Base-by-base conservation (phyloP, 2,113 vertebrate genomes). In the Oncorhynchus mykiss region DNA sequence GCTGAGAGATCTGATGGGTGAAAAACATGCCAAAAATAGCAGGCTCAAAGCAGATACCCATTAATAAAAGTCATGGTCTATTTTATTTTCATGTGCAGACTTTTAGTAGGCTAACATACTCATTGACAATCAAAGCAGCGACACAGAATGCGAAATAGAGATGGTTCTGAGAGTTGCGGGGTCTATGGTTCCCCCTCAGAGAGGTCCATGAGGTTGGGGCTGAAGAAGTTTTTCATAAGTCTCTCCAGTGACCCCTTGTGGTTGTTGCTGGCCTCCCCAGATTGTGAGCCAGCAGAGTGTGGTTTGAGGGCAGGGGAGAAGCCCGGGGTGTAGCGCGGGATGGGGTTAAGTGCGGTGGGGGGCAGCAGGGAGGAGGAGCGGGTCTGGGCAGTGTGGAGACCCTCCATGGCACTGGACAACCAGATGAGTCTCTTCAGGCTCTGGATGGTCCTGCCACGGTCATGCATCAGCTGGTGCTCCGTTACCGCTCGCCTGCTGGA, bases 391-490 rank as follows among this genome's bases (percentile, higher is more conserved):
- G 92, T 94, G 89, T 95, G 94, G 70, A 94, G 91, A 0, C 91
- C 91, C 2, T 92, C 91, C 5, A 93, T 90, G 74, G 90, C 91
- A 0, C 92, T 92, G 1, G 91, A 94, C 22, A 95, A 90, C 95
- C 95, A 95, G 84, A 91, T 90, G 67, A 94, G 84, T 3, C 94
- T 89, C 88, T 94, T 94, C 29, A 96, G 89, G 67, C 92, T 94
- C 79, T 95, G 94, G 4, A 94, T 91, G 1, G 85, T 90, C 65
- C 87, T 90, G 3, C 93, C 88, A 1, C 91, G 92, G 81, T 95
- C 93, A 1, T 95, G 92, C 92, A 94, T 81, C 79, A 96, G 88
- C 93, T 95, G 92, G 66, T 94, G 94, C 79, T 97, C 95, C 0
- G 91, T 92, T 77, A 95, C 93, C 0, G 94, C 90, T 78, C 95